Base-by-base conservation (phyloP, 1,140 invertebrate genomes). In the Lucilia cuprina region DNA sequence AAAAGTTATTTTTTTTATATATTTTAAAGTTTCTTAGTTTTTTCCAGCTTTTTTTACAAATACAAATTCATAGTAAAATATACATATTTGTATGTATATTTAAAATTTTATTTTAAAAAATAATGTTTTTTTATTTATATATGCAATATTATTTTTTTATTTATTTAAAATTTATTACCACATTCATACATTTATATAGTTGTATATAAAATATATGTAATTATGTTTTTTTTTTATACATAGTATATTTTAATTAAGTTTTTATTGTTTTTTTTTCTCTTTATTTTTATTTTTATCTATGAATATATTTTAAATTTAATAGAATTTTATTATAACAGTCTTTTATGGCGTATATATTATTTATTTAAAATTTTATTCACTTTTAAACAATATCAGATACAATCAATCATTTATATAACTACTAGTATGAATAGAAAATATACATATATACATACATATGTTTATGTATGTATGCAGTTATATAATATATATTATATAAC, bases 301-400 rank as follows among this genome's bases (percentile, higher is more conserved):
- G 50, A 55, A 55, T 55, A 55, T 55, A 55, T 80, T 80, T 50
- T 80, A 12, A 83, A 65, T 75, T 85, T 78, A 83, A 74, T 84
- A 74, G 50, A 49, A 78, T 84, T 30, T 85, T 83, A 77, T 83
- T 85, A 78, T 82, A 85, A 85, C 84, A 85, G 84, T 85, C 84
- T 85, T 85, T 83, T 83, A 77, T 78, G 49, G 74, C 84, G 49
- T 85, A 80, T 83, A 34, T 75, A 12, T 30, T 77, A 17, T 41
- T 77, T 77, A 41, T 41, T n/a, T 77, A n/a, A 7, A 41, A 17
- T 12, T 41, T 17, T 41, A 17, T 35, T 74, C 30, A 13, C 17
- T 77, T 34, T 41, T 17, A 77, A 8, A 10, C 41, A 41, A 41
- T 41, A 41, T 10, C 41, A 41, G 41, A 41, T 41, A 30, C 25